A percentile compares a stretch with the other conserved stretches of the same genome.
Evolutionary conservation across 2,113 vertebrate species (phyloP).

Genomic region (Equus quagga): DNA sequence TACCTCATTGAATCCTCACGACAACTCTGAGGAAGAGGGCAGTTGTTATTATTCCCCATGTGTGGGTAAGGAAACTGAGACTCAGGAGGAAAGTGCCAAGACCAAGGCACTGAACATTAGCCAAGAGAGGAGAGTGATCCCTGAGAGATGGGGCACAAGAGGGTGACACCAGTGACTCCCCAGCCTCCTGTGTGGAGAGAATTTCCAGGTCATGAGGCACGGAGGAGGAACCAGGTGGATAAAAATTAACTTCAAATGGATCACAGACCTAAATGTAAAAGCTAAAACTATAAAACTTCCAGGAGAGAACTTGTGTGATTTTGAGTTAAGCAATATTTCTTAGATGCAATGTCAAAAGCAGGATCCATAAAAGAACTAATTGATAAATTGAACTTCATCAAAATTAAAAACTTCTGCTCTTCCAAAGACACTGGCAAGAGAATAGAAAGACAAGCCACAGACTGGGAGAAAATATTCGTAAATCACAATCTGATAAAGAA

Average conservation of each 20-base stretch:
- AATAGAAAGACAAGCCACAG: neutral
- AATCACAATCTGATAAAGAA: neutral
- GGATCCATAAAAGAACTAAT: neutral
- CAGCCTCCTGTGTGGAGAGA: neutral
- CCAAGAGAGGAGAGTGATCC: neutral
- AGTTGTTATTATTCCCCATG: neutral
- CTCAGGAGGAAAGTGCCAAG: neutral
- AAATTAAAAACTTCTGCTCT: neutral
- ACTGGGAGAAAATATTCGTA: neutral
- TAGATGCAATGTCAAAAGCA: neutral
- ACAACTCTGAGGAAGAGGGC: neutral
- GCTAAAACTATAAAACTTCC: neutral
- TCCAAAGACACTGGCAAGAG: neutral
- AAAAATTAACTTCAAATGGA: conserved; percentile 23
- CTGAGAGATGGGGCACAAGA: neutral
- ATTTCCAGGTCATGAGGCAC: neutral
- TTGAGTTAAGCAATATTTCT: neutral
- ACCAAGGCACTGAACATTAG: neutral
- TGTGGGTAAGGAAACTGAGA: neutral
- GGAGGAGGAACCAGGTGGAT: neutral
- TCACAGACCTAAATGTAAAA: neutral
- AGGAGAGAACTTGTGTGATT: neutral
- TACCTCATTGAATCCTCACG: neutral
- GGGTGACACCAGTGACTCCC: neutral
- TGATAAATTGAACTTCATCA: neutral